Evolutionary conservation across 2,797 vertebrate species (phyloP), one percentile per base, ranked within the genome.

Genomic region (Acrossocheilus wenchowensis): DNA sequence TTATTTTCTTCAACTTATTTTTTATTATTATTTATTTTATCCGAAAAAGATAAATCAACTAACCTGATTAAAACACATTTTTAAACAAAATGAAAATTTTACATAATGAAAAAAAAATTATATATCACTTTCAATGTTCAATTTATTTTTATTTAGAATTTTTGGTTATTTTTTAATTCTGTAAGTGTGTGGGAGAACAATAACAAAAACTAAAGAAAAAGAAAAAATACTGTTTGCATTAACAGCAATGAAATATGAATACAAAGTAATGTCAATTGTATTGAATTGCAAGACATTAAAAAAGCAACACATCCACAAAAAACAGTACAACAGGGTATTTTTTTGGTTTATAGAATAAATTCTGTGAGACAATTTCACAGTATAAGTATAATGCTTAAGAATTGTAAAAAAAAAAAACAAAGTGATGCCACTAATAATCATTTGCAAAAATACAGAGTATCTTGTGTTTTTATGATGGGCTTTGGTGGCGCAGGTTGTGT

Each of bases 401-500:
- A 62, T 11, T 26, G 60, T 62, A 83, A 74, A 45, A 68, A 12
- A 19, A 45, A 50, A 21, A 81, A 14, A 26, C 3, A 66, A 1
- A 34, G 15, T 14, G 6, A 23, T 50, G 11, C 64, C 19, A 21
- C 30, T 36, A 69, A 81, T 23, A 64, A 48, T 19, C 17, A 57
- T 54, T 54, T 84, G 34, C 21, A 26, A 9, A 14, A 10, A 14
- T 62, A 73, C 36, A 73, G 17, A 84, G 50, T 43, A 36, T 54
- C 23, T 36, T 21, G 69, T 52, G 15, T 77, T 75, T 36, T 85
- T 71, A 57, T 23, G 36, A 19, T 23, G 3, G 36, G 14, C 23
- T 41, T 78, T 69, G 10, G 50, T 71, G 83, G 72, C 15, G 12
- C 80, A 74, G 84, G 48, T 83, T 86, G 88, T 66, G 83, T 74